These are phyloP conservation scores for Cyclophora albipunctata DNA, from an alignment of 2,888 invertebrate genomes.

Conservation along the genomic window DNA sequence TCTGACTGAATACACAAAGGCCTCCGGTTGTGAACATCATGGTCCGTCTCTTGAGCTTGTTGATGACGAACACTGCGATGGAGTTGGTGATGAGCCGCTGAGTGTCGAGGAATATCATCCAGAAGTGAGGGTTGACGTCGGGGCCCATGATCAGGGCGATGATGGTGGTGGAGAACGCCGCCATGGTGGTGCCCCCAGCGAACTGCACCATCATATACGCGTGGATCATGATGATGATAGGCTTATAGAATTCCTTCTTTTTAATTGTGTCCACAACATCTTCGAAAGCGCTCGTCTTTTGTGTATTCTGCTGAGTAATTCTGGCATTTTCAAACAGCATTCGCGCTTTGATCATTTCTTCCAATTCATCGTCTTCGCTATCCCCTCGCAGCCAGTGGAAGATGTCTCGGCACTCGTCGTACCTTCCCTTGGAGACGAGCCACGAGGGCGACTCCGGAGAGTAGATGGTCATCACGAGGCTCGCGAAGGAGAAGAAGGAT, in stretches of 20 bases:
- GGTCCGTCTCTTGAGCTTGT: slow-evolving; percentile 73
- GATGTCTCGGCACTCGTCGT: slow-evolving; percentile 66
- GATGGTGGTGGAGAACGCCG: slow-evolving; percentile 79
- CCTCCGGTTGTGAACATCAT: slow-evolving; percentile 75
- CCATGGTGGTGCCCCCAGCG: slow-evolving; percentile 79
- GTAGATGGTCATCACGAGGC: slow-evolving; percentile 49
- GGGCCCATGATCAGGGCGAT: slow-evolving; percentile 73
- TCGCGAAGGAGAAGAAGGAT: slow-evolving; percentile 53
- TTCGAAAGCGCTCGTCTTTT: slow-evolving; percentile 18
- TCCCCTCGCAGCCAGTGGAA: slow-evolving; percentile 74
- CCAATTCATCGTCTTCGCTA: slow-evolving; percentile 48
- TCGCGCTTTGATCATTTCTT: slow-evolving; percentile 44
- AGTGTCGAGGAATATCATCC: slow-evolving; percentile 78
- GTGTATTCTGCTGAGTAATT: slow-evolving; percentile 18
- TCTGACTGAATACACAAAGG: slow-evolving; percentile 72
- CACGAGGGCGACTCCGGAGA: slow-evolving; percentile 78
- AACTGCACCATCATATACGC: slow-evolving; percentile 79
- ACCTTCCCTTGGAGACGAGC: slow-evolving; percentile 68
- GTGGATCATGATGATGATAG: slow-evolving; percentile 73
- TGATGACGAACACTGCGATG: slow-evolving; percentile 76
- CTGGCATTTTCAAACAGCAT: slow-evolving; percentile 32
- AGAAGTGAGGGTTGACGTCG: slow-evolving; percentile 74
- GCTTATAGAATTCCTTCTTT: slow-evolving; percentile 70
- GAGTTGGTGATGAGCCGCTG: slow-evolving; percentile 76
- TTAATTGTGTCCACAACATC: slow-evolving; percentile 26